phyloP scores from a whole-genome alignment of 30 jellyfish, hydroid and myxozoan species.

The Nemopilema nomurai region DNA sequence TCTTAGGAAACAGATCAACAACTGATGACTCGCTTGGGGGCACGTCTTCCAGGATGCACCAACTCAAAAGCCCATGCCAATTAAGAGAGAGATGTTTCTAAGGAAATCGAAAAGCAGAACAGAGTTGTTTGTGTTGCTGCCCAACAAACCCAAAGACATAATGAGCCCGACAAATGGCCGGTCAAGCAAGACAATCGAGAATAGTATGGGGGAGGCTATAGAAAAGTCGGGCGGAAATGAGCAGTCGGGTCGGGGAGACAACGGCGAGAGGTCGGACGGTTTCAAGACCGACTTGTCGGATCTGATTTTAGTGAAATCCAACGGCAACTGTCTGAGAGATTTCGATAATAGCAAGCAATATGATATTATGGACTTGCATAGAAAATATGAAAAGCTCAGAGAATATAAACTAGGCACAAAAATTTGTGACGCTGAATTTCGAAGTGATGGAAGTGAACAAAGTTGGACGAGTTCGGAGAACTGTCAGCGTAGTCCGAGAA shows the following conservation, averaged over 20 bases:
- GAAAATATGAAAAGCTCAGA: constrained; percentile 19
- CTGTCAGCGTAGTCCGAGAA: constrained; percentile 9
- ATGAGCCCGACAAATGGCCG: constrained; percentile 4
- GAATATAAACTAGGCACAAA: background rate
- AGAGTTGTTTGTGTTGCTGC: constrained; percentile 27
- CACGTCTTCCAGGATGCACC: background rate
- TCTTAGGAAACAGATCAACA: background rate
- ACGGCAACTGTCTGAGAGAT: background rate
- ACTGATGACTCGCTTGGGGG: background rate
- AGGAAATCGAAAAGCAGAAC: constrained; percentile 33
- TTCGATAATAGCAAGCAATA: background rate
- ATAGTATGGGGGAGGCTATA: background rate
- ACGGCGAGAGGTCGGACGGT: background rate
- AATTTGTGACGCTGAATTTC: background rate
- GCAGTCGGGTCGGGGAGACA: background rate
- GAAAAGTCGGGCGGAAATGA: background rate
- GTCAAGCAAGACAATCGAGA: background rate
- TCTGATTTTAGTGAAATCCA: background rate
- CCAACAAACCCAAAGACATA: constrained; percentile 19
- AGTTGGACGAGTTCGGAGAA: constrained; percentile 44
- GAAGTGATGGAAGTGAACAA: constrained; percentile 17
- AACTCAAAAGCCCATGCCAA: background rate
- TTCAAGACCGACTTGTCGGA: background rate
- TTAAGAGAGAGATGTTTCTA: constrained; percentile 12
- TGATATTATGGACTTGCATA: constrained; percentile 15